Conservation (phyloP, 2,888 invertebrate genomes). For the Tryphoninae sp. region DNA sequence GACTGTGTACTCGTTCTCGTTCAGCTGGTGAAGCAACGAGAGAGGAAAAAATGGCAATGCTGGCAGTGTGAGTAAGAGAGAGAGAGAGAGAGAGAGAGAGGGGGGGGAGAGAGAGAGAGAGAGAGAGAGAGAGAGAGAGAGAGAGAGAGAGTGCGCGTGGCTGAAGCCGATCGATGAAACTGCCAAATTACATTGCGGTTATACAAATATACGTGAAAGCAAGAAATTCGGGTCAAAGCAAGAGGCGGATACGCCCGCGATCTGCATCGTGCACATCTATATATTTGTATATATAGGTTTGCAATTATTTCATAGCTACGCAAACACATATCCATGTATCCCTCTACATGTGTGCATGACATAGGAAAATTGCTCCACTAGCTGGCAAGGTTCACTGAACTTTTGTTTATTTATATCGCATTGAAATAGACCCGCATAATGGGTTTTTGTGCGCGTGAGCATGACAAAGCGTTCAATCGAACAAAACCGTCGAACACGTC, state of each 20-base stretch:
- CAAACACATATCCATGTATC: background rate
- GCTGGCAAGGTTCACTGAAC: constrained; percentile 60
- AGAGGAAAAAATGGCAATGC: constrained; percentile 47
- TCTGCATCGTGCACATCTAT: constrained; percentile 10
- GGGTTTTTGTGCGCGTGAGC: constrained; percentile 50
- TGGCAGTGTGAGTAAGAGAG: constrained; percentile 12
- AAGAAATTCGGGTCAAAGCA: constrained; percentile 65
- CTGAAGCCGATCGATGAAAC: constrained; percentile 64
- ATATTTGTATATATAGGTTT: constrained; percentile 37
- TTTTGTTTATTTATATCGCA: constrained; percentile 64
- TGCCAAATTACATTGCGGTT: constrained; percentile 68
- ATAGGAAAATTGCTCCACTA: constrained; percentile 17
- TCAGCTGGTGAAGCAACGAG: constrained; percentile 24
- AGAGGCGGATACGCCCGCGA: constrained; percentile 18
- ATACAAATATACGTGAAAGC: constrained; percentile 66
- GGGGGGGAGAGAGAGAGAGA: constrained; percentile 27
- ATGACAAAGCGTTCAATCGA: constrained; percentile 37
- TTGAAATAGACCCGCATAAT: constrained; percentile 62
- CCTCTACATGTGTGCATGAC: background rate
- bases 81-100: constrained; percentile 21
- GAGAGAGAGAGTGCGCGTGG: constrained; percentile 36
- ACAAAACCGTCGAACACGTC: constrained; percentile 27
- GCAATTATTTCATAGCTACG: constrained; percentile 56
- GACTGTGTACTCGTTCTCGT: constrained; percentile 41
- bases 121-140: constrained; percentile 20